Evolutionary conservation across 2,888 invertebrate genomes (phyloP), one percentile per base, ranked within the genome.

Genomic region (Rutpela maculata): DNA sequence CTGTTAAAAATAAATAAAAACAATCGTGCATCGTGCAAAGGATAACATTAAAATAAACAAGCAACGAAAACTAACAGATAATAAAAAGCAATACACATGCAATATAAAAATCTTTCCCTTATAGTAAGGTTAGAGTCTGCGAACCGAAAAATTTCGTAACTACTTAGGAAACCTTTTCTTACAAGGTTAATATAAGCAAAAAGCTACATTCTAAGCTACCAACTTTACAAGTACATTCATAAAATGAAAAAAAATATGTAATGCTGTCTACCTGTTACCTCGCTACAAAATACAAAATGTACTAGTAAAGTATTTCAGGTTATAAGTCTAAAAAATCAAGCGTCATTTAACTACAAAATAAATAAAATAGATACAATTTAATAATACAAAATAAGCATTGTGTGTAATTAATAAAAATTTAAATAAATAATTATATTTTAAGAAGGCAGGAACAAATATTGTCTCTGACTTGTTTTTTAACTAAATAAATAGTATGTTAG

Each of bases 71-170:
- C 35, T 60, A 70, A 75, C 77, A 70, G 57, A 77, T 67, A 73
- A 76, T 67, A 78, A 69, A 31, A 72, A 78, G 78, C 81, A 79
- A 59, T 72, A 77, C 73, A 67, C 85, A 81, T 83, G 82, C 84
- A 83, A 43, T 72, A 72, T 72, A 72, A 88, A 88, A 85, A 86
- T 87, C 88, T 88, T 90, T 89, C 90, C 90, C 90, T 90, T 89
- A 90, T 90, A 90, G 90, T 90, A 90, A 90, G 90, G 90, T 90
- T 85, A 88, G 85, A 88, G 85, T 88, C 85, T 85, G 87, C 86
- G 87, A 88, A 86, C 86, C 86, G 88, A 87, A 88, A 86, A 87
- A 85, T 83, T 78, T 83, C 78, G 82, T 83, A 86, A 86, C 86
- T 87, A 87, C 86, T 86, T 80, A 80, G 79, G 82, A 84, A 85